Conservation (phyloP, 2,113 vertebrate species). For the Mola mola region DNA sequence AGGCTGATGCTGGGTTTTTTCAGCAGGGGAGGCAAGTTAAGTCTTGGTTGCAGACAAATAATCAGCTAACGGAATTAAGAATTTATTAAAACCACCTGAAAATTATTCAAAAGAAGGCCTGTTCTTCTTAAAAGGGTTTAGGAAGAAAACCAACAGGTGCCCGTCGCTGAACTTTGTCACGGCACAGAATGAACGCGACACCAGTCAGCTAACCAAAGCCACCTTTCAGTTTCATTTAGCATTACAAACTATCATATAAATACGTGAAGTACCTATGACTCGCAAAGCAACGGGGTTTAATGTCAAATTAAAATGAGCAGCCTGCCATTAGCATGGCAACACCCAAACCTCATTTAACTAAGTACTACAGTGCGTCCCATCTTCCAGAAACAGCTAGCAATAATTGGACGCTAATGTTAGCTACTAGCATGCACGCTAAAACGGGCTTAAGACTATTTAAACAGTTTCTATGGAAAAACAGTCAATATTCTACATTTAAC, state of each 20-base stretch:
- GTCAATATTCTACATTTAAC: fast-evolving
- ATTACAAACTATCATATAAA: no score
- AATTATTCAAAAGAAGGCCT: no score
- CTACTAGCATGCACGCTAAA: constrained; percentile 52
- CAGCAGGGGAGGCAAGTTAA: no score
- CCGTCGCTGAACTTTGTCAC: no score
- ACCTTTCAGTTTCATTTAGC: constrained; percentile 7
- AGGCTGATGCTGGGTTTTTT: background rate
- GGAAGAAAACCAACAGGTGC: no score
- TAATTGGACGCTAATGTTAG: constrained; percentile 43
- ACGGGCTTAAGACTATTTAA: background rate
- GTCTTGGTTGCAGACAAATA: no score
- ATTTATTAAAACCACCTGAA: no score
- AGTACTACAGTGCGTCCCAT: background rate
- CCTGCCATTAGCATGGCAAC: no score
- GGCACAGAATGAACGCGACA: no score
- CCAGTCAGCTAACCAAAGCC: background rate
- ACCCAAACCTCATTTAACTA: background rate
- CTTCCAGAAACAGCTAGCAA: background rate
- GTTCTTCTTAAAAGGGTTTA: no score
- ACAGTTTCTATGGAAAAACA: background rate
- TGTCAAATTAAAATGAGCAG: background rate
- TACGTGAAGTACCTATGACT: no score
- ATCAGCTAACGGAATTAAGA: no score
- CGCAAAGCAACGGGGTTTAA: background rate